Conservation (phyloP, 2,113 vertebrate genomes). For the Stegastes partitus region DNA sequence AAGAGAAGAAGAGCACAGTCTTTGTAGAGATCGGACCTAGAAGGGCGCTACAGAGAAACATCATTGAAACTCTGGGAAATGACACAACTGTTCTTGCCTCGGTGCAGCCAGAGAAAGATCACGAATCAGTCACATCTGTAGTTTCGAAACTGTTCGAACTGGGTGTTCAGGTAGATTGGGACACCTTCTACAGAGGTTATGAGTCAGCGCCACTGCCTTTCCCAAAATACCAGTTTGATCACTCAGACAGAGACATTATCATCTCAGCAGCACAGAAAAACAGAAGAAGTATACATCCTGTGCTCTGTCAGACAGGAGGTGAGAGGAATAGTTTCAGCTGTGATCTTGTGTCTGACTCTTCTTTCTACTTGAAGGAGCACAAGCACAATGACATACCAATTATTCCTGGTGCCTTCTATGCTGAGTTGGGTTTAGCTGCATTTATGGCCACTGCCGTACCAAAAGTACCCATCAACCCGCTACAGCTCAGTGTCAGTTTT, state of each 20-base stretch:
- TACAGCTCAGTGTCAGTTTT: constrained; percentile 85
- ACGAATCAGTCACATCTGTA: constrained; percentile 77
- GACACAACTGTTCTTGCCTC: constrained; percentile 79
- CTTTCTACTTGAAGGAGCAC: constrained; percentile 85
- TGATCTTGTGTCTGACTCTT: constrained; percentile 73
- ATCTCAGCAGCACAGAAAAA: constrained; percentile 73
- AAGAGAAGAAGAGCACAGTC: constrained; percentile 77
- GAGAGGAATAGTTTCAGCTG: constrained; percentile 80
- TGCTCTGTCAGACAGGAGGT: constrained; percentile 77
- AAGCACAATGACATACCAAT: constrained; percentile 84
- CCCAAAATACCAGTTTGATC: constrained; percentile 88
- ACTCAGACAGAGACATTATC: constrained; percentile 72
- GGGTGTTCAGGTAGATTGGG: constrained; percentile 85
- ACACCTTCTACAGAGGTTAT: constrained; percentile 80
- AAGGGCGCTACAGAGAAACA: constrained; percentile 84
- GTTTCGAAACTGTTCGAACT: constrained; percentile 85
- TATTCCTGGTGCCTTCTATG: constrained; percentile 88
- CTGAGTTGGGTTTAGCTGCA: constrained; percentile 87
- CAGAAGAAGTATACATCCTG: constrained; percentile 77
- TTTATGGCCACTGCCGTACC: constrained; percentile 80
- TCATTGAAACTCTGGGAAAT: constrained; percentile 85
- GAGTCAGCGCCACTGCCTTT: constrained; percentile 81
- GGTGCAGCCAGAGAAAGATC: constrained; percentile 82
- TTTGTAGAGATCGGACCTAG: constrained; percentile 90
- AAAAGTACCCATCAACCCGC: constrained; percentile 80